A percentile compares a stretch with the other conserved stretches of the same genome.
phyloP scores from a whole-genome alignment of 2,797 vertebrate genomes.

The Paratrypauchen microcephalus region DNA sequence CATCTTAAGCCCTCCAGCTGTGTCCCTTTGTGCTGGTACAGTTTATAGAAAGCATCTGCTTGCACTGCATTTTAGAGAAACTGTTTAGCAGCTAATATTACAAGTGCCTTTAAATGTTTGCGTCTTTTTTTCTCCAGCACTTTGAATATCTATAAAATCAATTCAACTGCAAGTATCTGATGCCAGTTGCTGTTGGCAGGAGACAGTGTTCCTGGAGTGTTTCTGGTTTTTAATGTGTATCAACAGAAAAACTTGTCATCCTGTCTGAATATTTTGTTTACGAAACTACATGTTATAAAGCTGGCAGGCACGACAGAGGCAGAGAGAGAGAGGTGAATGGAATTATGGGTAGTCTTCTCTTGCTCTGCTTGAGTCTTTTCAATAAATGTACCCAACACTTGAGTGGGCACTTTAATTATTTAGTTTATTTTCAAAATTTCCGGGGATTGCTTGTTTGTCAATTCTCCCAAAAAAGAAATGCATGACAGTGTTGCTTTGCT shows the following conservation, averaged over 20 bases:
- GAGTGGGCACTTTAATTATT: not conserved
- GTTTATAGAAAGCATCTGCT: not conserved
- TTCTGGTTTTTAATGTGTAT: slow-evolving; percentile 18
- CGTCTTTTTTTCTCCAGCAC: not conserved
- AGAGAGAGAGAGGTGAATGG: slow-evolving; percentile 8
- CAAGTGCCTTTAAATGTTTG: not conserved
- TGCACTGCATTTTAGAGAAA: not conserved
- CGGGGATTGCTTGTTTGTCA: not conserved
- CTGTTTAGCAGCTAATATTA: not conserved
- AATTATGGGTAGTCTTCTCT: slow-evolving; percentile 1
- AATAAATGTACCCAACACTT: not conserved
- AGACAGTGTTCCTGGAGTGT: not conserved
- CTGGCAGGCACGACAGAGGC: slow-evolving; percentile 19
- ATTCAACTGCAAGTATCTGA: not conserved
- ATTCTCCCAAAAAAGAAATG: slow-evolving; percentile 6
- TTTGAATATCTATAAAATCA: not conserved
- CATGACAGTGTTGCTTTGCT: slow-evolving; percentile 1
- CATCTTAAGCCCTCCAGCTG: not conserved
- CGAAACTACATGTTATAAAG: slow-evolving; percentile 8
- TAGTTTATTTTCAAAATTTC: not conserved
- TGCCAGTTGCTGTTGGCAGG: not conserved
- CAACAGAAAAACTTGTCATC: slow-evolving; percentile 13
- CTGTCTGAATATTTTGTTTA: slow-evolving; percentile 22
- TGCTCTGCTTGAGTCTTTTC: not conserved
- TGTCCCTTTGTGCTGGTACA: not conserved